Conservation (phyloP, 1,140 invertebrate species). For the Cardiocondyla obscurior region DNA sequence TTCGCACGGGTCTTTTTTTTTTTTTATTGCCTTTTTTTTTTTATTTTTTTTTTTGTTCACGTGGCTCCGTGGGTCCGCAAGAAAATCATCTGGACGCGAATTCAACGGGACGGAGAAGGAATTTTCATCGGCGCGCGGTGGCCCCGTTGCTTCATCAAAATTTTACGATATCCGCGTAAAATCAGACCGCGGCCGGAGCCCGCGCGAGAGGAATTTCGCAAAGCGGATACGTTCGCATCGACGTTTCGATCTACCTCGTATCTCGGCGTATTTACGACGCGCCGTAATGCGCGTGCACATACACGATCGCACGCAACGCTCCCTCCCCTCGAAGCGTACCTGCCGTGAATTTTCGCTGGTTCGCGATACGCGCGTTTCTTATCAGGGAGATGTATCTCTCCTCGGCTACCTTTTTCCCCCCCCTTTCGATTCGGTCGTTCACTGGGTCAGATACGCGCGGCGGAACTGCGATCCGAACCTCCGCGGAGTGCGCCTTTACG, state of each 20-base stretch:
- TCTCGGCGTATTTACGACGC: slow-evolving; percentile 23
- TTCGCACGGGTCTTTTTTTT: slow-evolving; percentile 20
- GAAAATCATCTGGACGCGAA: neutral
- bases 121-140: neutral
- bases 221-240: neutral
- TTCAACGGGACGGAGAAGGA: neutral
- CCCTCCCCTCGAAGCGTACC: neutral
- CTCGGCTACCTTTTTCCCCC: too few relatives aligned
- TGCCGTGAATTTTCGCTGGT: slow-evolving; percentile 5
- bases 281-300: neutral
- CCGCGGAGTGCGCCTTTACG: slow-evolving; percentile 9
- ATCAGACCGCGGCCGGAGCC: neutral
- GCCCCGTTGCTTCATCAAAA: neutral
- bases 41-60: neutral
- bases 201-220: neutral
- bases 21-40: neutral
- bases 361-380: neutral
- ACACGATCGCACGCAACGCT: neutral
- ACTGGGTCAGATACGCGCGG: slow-evolving; percentile 29
- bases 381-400: neutral
- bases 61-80: neutral
- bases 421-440: neutral
- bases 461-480: neutral
- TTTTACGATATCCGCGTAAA: slow-evolving; percentile 13
- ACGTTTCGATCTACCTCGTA: neutral